Base-by-base conservation (phyloP, 2,113 vertebrate species). In the Chaenogobius annularis region DNA sequence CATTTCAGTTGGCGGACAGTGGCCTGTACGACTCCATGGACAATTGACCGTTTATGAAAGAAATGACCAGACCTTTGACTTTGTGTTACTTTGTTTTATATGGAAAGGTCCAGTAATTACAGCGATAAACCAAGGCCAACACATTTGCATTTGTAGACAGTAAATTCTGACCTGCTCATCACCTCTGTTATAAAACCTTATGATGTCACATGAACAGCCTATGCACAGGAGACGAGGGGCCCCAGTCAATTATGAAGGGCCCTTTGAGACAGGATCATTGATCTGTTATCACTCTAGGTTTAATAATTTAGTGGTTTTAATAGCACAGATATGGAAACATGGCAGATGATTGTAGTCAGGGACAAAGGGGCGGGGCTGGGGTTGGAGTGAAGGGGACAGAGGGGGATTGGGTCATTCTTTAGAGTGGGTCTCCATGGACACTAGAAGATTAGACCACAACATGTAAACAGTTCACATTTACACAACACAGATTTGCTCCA, bases 231-330 rank as follows among this genome's bases (percentile, higher is more conserved):
- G 92, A 83, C 89, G 71, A 93, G 88, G 91, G 94, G 87, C 92
- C 78, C 83, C 85, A 83, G 87, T 98, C 93, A 97, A 98, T 99
- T 96, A 98, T 96, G 97, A 96, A 97, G 88, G 87, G 88, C 86
- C 93, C 91, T 93, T 40, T 94, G 96, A 95, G 93, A 94, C 95
- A 94, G 88, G 93, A 86, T 87, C 79, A 73, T 96, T 94, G 95
- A 96, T 95, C 94, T 93, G 93, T 92, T 94, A 95, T 95, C 92
- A 93, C 89, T 93, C 79, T 92, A 84, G 19, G 83, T 93, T 98
- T 91, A 97, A 98, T 98, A 96, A 98, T 98, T 96, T 92, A 98
- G 86, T 78, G 91, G 80, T 89, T 91, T 88, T 95, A 94, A 96
- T 95, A 87, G 85, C 92, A 86, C 83, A 73, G 74, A 91, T 87